Evolutionary conservation across 2,888 invertebrate species (phyloP), one percentile per base, ranked within the genome.

Genomic region (Seira musarum): DNA sequence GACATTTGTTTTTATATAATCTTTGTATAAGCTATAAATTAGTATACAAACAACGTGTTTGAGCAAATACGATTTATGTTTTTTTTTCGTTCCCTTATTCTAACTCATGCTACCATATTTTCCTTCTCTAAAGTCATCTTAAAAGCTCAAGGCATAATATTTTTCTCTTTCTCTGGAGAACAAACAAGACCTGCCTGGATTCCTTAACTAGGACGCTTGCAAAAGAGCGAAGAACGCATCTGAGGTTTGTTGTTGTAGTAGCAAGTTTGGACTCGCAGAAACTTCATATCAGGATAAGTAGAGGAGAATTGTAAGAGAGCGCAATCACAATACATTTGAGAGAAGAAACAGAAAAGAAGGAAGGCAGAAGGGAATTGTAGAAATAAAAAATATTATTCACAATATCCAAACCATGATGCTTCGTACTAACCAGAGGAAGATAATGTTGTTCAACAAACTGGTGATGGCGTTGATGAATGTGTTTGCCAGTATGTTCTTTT

Each of bases 381-480:
- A 30, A 30, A 30, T 5, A 5, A 30, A 30, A 30, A 30, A 30
- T 53, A 53, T 53, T 53, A 53, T 53, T 53, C 53, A 53, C 53
- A 53, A 53, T 53, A 53, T 53, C 17, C 53, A 53, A 53, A 53
- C n/a, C 53, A 78, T 67, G 78, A 78, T 67, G 13, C 53, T 53
- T n/a, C 30, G 19, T 65, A 30, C 35, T 65, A 46, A 60, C 22
- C 24, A 71, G 61, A 71, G 71, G 61, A 78, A 79, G 72, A 79
- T 73, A 67, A 73, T 68, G 79, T 65, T 78, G 67, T 67, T 49
- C 67, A 78, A 49, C 71, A 61, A 80, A 80, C 65, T 74, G 74
- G 80, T 65, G 73, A 74, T 80, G 80, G 80, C 74, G 80, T 80
- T 79, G 79, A 79, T 79, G 79, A 79, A 79, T 79, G 79, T 68